Conservation (phyloP, 2,797 vertebrate genomes). For the Chanos chanos region DNA sequence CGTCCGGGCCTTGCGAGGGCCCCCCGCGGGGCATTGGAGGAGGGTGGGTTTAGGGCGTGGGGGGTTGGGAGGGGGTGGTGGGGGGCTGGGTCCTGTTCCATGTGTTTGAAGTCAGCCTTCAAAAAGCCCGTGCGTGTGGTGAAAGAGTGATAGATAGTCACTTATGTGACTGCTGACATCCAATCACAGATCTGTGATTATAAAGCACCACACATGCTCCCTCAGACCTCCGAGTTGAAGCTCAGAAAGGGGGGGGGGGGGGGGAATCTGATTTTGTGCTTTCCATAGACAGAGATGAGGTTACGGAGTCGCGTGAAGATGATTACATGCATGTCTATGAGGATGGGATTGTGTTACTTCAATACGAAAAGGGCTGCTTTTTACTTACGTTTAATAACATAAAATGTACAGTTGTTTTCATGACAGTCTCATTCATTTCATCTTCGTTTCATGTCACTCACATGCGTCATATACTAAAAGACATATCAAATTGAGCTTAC, state of each 20-base stretch:
- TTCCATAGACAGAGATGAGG: slow-evolving; percentile 51
- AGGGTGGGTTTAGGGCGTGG: slow-evolving; percentile 22
- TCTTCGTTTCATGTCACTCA: too few species aligned
- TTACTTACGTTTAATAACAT: too few species aligned
- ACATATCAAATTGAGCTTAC: too few species aligned
- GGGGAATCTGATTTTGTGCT: slow-evolving; percentile 64
- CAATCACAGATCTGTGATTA: slow-evolving; percentile 68
- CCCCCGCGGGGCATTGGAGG: slow-evolving; percentile 36
- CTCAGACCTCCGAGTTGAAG: slow-evolving; percentile 42
- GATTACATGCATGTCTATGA: slow-evolving; percentile 7
- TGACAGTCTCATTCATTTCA: too few species aligned
- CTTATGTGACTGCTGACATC: slow-evolving; percentile 66
- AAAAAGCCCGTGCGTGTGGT: slow-evolving; percentile 55
- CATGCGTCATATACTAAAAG: too few species aligned
- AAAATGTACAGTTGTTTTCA: too few species aligned
- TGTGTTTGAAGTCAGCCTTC: slow-evolving; percentile 58
- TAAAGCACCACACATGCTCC: slow-evolving; percentile 53
- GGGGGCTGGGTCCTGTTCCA: neutral
- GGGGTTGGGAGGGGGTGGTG: slow-evolving; percentile 29
- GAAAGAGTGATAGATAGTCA: slow-evolving; percentile 65
- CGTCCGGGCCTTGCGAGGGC: neutral
- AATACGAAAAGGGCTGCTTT: too few species aligned
- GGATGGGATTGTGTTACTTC: neutral
- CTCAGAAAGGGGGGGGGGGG: slow-evolving; percentile 49
- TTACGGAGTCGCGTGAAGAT: too few species aligned